Evolutionary conservation across 1,140 invertebrate species (phyloP).

Genomic region (Contarinia nasturtii): DNA sequence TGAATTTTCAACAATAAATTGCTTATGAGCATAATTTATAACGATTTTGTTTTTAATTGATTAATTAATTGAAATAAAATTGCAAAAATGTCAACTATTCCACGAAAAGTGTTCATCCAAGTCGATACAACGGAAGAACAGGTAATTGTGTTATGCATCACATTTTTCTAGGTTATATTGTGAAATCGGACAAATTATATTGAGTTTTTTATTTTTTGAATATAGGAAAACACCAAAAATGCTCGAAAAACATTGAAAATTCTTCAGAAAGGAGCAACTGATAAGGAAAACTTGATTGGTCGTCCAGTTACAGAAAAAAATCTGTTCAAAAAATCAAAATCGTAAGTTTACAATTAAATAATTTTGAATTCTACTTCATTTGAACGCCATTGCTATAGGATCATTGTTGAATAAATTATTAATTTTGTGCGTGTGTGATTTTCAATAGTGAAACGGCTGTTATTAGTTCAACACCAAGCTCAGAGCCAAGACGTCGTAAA

Average conservation of each 20-base stretch:
- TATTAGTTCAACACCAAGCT: background rate
- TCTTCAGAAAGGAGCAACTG: slow-evolving; percentile 31
- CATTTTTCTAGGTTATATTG: slow-evolving; percentile 1
- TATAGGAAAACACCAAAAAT: slow-evolving; percentile 26
- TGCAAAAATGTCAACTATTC: background rate
- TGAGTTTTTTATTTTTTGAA: slow-evolving; percentile 5
- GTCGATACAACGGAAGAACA: slow-evolving; percentile 25
- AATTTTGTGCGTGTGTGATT: too few relatives aligned
- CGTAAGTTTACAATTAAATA: slow-evolving; percentile 3
- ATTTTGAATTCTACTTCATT: background rate
- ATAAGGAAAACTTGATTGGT: slow-evolving; percentile 40
- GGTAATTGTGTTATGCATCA: slow-evolving; percentile 9
- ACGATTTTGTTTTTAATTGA: too few relatives aligned
- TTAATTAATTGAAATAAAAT: too few relatives aligned
- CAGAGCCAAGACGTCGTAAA: background rate
- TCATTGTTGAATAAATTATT: too few relatives aligned
- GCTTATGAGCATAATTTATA: too few relatives aligned
- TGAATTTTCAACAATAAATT: too few relatives aligned
- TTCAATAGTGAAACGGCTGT: background rate
- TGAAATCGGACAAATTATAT: slow-evolving; percentile 4
- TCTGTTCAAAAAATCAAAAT: slow-evolving; percentile 13
- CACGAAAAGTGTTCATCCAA: slow-evolving; percentile 24
- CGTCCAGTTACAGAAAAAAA: slow-evolving; percentile 18
- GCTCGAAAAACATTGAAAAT: slow-evolving; percentile 33
- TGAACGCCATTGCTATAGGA: background rate